Evolutionary conservation across 2,797 vertebrate species (phyloP).

Genomic region (Ctenopoma kingsleyae): DNA sequence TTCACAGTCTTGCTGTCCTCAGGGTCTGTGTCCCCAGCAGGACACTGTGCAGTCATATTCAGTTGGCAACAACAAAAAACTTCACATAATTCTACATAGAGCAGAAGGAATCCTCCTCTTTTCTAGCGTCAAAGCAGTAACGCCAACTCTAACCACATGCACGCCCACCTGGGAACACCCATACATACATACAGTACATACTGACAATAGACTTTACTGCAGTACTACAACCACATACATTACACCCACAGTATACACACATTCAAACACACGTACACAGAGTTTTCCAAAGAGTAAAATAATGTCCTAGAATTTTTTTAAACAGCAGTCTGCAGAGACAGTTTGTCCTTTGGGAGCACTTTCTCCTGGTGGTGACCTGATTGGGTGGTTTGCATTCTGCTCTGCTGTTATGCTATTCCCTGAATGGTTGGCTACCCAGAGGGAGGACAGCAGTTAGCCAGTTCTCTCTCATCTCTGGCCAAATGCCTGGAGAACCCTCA

Average conservation of each 20-base stretch:
- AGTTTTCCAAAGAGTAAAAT: constrained; percentile 61
- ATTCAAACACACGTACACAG: constrained; percentile 28
- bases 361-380: constrained; percentile 79
- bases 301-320: constrained; percentile 68
- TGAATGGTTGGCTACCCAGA: constrained; percentile 66
- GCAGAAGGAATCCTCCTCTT: constrained; percentile 52
- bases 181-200: constrained; percentile 12
- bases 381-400: constrained; percentile 68
- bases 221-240: constrained; percentile 20
- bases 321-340: constrained; percentile 56
- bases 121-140: constrained; percentile 58
- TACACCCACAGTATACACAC: constrained; percentile 5
- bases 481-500: constrained; percentile 60
- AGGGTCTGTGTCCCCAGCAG: constrained; percentile 66
- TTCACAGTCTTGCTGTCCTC: constrained; percentile 62
- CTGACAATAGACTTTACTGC: constrained; percentile 32
- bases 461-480: constrained; percentile 68
- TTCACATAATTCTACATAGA: constrained; percentile 62
- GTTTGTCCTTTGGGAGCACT: constrained; percentile 71
- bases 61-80: constrained; percentile 58
- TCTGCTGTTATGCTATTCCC: constrained; percentile 71
- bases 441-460: constrained; percentile 68
- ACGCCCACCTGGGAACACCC: constrained; percentile 47
- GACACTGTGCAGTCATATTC: constrained; percentile 57
- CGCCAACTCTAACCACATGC: constrained; percentile 52